Conservation (phyloP, 2,888 invertebrate genomes). For the Ichneumoninae sp. region DNA sequence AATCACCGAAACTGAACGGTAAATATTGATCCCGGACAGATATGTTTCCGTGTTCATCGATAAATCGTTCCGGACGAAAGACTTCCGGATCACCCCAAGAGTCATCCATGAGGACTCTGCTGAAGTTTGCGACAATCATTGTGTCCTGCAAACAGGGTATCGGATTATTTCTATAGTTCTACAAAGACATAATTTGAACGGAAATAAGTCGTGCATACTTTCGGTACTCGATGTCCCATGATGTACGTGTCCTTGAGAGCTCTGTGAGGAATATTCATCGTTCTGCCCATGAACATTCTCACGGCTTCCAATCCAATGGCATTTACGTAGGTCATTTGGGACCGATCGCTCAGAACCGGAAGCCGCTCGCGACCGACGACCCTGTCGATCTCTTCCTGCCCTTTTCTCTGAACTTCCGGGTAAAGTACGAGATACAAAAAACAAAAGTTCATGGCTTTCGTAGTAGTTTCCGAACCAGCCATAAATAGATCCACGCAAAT, state of each 20-base stretch:
- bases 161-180: slow-evolving; percentile 1
- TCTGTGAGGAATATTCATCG: slow-evolving; percentile 92
- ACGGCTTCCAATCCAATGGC: slow-evolving; percentile 91
- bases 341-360: slow-evolving; percentile 90
- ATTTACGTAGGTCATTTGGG: slow-evolving; percentile 92
- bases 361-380: slow-evolving; percentile 89
- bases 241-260: slow-evolving; percentile 90
- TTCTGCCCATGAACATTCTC: slow-evolving; percentile 92
- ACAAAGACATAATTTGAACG: background rate
- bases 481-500: slow-evolving; percentile 94
- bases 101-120: slow-evolving; percentile 89
- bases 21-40: slow-evolving; percentile 89
- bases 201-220: slow-evolving; percentile 85
- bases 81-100: slow-evolving; percentile 89
- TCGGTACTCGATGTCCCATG: slow-evolving; percentile 90
- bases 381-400: slow-evolving; percentile 91
- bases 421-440: slow-evolving; percentile 90
- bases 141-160: slow-evolving; percentile 87
- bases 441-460: slow-evolving; percentile 91
- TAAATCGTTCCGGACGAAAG: slow-evolving; percentile 91
- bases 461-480: slow-evolving; percentile 95
- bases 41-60: slow-evolving; percentile 87
- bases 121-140: slow-evolving; percentile 92
- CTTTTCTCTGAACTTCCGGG: slow-evolving; percentile 90
- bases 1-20: slow-evolving; percentile 91